Evolutionary conservation across 2,888 invertebrate genomes (phyloP), one percentile per base, ranked within the genome.

Genomic region (Tinea trinotella): DNA sequence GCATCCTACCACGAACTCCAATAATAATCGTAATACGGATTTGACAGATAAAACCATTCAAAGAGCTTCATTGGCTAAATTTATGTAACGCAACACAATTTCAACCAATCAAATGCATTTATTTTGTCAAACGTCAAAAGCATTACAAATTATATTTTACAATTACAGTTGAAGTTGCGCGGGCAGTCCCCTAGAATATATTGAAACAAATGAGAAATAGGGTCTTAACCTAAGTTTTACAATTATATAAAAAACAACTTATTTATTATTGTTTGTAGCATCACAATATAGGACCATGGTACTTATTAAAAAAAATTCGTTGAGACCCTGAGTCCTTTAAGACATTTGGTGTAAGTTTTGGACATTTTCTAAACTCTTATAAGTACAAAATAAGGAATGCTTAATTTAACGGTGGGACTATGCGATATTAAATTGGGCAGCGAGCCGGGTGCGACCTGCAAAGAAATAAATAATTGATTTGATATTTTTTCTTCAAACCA

Each of bases 241-340:
- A 40, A 40, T 30, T 10, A 2, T 3, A 40, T 40, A 7, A 2
- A 40, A 40, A 22, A 40, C 2, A 7, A n/a, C 13, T 40, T 77
- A 82, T 82, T 82, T 74, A 74, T 84, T 84, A 84, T 84, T 83
- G 84, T 84, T 80, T 77, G 13, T 73, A 73, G 81, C 82, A 85
- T 84, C 84, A 85, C 84, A 85, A 70, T 79, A 63, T 73, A 80
- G 82, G 80, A 82, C 79, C 18, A 4, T 12, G 30, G 30, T 40
- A 40, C 48, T 48, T 48, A 3, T 82, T 83, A 80, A 81, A 40
- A 30, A 30, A 15, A 40, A 40, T 40, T 40, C 40, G 40, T 80
- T 54, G 48, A 13, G 13, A 52, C 52, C 52, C 52, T 52, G 52
- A 15, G 19, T 12, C 48, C 48, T 48, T 4, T 9, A 19, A 10